phyloP scores from a whole-genome alignment of 1,140 invertebrate genomes.

The Macrobrachium rosenbergii region DNA sequence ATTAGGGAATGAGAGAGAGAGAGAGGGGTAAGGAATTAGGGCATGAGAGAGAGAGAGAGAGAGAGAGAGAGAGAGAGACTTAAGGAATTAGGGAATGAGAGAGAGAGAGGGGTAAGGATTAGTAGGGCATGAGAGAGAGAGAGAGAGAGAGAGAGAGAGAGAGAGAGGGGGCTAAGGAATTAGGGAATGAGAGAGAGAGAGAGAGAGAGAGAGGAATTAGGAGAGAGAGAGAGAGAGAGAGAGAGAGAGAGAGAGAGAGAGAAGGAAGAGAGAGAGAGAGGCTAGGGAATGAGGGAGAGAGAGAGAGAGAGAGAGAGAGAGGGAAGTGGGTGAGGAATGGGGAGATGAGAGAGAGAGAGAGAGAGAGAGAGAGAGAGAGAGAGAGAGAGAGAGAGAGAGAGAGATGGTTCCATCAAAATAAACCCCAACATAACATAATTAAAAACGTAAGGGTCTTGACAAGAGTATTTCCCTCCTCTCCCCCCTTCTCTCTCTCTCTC shows the following conservation, averaged over 20 bases:
- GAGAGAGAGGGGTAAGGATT: too few relatives aligned
- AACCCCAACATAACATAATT: too few relatives aligned
- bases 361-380: neutral
- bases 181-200: neutral
- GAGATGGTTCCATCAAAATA: neutral
- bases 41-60: slow-evolving; percentile 5
- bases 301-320: neutral
- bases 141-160: neutral
- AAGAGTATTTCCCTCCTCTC: too few relatives aligned
- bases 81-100: too few relatives aligned
- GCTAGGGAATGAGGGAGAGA: slow-evolving; percentile 2
- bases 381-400: neutral
- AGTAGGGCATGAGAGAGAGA: neutral
- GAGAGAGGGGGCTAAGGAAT: neutral
- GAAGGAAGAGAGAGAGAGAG: neutral
- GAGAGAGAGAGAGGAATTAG: neutral
- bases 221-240: neutral
- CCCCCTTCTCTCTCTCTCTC: too few relatives aligned
- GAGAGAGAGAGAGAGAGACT: neutral
- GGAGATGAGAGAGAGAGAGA: neutral
- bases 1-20: neutral
- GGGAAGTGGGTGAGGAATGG: too few relatives aligned
- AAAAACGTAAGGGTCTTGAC: too few relatives aligned
- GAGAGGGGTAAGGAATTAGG: neutral
- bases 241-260: neutral